Evolutionary conservation across 2,113 vertebrate genomes (phyloP), one percentile per base, ranked within the genome.

Genomic region (Peromyscus maniculatus): DNA sequence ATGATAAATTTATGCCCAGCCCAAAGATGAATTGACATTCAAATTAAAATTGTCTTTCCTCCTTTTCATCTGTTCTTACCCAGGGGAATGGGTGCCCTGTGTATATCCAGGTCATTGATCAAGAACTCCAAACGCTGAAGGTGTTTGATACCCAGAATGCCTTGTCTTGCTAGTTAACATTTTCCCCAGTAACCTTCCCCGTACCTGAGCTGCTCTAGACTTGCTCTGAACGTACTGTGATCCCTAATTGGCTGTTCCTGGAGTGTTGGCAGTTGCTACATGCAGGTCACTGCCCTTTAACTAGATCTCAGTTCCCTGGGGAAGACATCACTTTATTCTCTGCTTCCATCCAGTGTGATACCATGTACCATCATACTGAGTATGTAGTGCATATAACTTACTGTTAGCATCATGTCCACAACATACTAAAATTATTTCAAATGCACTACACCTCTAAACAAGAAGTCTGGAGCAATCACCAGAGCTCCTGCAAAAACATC

Each of bases 21-120:
- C 93, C 97, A 95, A 93, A 97, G 96, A 94, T 98, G 95, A 98
- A 97, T 86, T 98, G 97, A 97, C 98, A 95, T 98, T 97, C 96
- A 96, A 95, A 98, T 97, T 97, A 97, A 97, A 98, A 98, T 97
- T 69, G 93, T 72, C 97, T 98, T 97, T 97, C 71, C 91, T 98
- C 94, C 79, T 57, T 97, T 96, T 3, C 0, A n/a, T 91, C 88
- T 95, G 94, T 88, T 80, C 88, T 96, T 94, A 89, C 92, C 71
- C 92, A 92, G 97, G 89, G 57, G 67, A 96, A 83, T 84, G 75
- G 80, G 79, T 97, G 78, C 82, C n/a, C 0, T 96, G 91, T 90
- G 96, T 97, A 95, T 88, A 94, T 96, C 96, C 96, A 96, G 91
- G 91, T 97, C 97, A 98, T 95, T 98, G 97, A 97, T 98, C 97